Evolutionary conservation across 2,113 vertebrate genomes (phyloP), one percentile per base, ranked within the genome.

Genomic region (Pelodiscus sinensis): DNA sequence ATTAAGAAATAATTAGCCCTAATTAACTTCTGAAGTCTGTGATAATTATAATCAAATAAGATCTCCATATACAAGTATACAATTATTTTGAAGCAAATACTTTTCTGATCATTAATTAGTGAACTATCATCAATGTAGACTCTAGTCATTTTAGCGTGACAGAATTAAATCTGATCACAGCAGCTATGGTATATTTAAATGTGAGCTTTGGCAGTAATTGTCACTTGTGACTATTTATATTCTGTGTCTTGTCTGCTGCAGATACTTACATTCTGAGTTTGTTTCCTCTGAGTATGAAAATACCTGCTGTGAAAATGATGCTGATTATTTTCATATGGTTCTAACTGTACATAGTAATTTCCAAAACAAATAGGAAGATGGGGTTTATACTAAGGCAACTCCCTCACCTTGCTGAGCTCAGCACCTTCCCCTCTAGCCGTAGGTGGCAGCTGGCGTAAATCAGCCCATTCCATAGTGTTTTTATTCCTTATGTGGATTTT

Each of bases 11-110:
- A 92, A 98, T 97, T 97, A 73, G 90, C 96, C 88, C 81, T 98
- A 98, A 98, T 98, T 98, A 97, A 97, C 94, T 97, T 97, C 94
- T 97, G 71, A 94, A 95, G 94, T 92, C 93, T 97, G 82, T 97
- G 96, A 96, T 98, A 98, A 98, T 98, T 98, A 97, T 93, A 96
- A 95, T 98, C 97, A 98, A 97, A 97, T 96, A 98, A 94, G 93
- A 95, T 94, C 96, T 75, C 96, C 94, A 90, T 95, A 97, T 96
- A 95, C 98, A 98, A 97, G 96, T 96, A 87, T 92, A 92, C 93
- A 97, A 96, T 97, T 95, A 96, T 84, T 90, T 86, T 85, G 90
- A 95, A 96, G 96, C 95, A 97, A 98, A 97, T 94, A 89, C 77
- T 90, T n/a, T 97, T 96, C 97, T 97, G 94, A 96, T 97, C 93